These are phyloP conservation scores for Drepana falcataria DNA, from an alignment of 2,888 invertebrate genomes.

Conservation along the genomic window DNA sequence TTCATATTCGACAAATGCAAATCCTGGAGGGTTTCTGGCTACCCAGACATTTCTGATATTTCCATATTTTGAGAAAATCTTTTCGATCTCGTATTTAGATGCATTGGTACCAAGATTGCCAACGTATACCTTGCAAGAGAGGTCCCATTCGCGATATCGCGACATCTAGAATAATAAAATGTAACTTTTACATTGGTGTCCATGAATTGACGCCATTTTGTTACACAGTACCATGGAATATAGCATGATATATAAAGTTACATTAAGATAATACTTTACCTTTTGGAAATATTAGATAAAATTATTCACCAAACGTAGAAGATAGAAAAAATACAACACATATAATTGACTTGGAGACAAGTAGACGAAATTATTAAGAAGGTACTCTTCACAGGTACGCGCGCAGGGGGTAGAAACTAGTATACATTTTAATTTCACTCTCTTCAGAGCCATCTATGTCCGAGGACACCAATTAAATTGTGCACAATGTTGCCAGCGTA, in stretches of 20 bases:
- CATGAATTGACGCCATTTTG: constrained; percentile 38
- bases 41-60: constrained; percentile 95
- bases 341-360: too few relatives aligned
- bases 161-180: constrained; percentile 77
- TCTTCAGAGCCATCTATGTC: too few relatives aligned
- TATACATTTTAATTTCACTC: too few relatives aligned
- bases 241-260: too few relatives aligned
- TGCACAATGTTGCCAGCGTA: too few relatives aligned
- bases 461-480: too few relatives aligned
- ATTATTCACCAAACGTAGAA: neutral
- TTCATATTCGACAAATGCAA: constrained; percentile 94
- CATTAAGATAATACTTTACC: constrained; percentile 2
- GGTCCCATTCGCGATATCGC: constrained; percentile 87
- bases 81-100: constrained; percentile 93
- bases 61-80: constrained; percentile 92
- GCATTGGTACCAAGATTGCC: constrained; percentile 95
- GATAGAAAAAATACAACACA: too few relatives aligned
- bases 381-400: too few relatives aligned
- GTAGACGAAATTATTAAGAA: too few relatives aligned
- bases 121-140: constrained; percentile 94
- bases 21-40: constrained; percentile 94
- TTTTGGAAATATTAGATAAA: neutral
- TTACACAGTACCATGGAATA: neutral
- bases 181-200: constrained; percentile 15
- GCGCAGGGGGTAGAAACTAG: too few relatives aligned